Base-by-base conservation (phyloP, 2,888 invertebrate species). In the Epistrophe eligans region DNA sequence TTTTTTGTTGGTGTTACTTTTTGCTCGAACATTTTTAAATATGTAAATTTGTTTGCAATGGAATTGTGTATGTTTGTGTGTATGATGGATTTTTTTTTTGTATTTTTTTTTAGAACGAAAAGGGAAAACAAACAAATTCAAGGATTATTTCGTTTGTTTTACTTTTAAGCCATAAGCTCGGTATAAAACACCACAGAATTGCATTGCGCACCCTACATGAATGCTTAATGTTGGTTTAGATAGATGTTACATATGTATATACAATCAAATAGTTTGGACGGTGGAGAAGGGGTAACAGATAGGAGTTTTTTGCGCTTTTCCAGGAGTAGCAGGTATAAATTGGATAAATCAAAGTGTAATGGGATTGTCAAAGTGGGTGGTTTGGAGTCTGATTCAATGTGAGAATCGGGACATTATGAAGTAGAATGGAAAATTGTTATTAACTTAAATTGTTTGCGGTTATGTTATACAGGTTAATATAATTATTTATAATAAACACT, bases 111-210 rank as follows among this genome's bases (percentile, higher is more conserved):
- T 11, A 3, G 4, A 66, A 48, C 10, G 17, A 35, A 74, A 43
- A 58, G 70, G 55, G 48, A 71, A 57, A 57, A 80, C 66, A 80
- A 80, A 80, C 84, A 80, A 84, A 73, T 77, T 67, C 70, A 60
- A 55, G 70, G 77, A 81, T 81, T 85, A 77, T 85, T 85, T 77
- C 62, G 77, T 85, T 85, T 85, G 81, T 77, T 81, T 80, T 84
- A 84, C 76, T 80, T 84, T 76, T 79, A 80, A 84, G 84, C 80
- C 76, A 72, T 84, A 84, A 84, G 70, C 80, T 45, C 38, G 38
- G 84, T 71, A 84, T 84, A 79, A 76, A 84, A 79, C 79, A 79
- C 79, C 84, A 50, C 84, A 84, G 58, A 79, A 64, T 79, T 70
- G 79, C 64, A 66, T 43, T 76, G 83, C 55, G 57, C 48, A 71